Evolutionary conservation across 1,140 invertebrate genomes (phyloP).

Genomic region (Drosophila santomea): DNA sequence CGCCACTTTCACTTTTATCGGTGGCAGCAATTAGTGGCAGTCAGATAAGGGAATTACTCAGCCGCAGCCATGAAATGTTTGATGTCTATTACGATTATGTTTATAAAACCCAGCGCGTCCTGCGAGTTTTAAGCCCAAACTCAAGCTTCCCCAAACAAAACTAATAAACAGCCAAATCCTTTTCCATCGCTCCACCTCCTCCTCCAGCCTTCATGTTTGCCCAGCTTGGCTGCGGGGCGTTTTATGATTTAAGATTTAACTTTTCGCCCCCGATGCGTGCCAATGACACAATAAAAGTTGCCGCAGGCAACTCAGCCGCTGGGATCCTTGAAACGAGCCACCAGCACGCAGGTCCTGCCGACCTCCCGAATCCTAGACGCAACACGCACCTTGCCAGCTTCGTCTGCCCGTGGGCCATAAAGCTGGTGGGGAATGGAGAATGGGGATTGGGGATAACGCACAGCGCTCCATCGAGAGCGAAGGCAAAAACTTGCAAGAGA

Average conservation of each 20-base stretch:
- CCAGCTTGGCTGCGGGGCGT: conserved; percentile 15
- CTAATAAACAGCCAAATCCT: conserved; percentile 41
- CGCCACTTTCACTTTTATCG: conserved; percentile 43
- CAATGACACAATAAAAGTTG: conserved; percentile 73
- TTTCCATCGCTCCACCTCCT: not conserved
- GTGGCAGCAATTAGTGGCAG: conserved; percentile 56
- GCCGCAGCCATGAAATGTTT: conserved; percentile 32
- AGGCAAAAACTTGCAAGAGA: conserved; percentile 6
- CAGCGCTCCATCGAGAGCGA: conserved; percentile 6
- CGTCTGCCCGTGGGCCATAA: conserved; percentile 65
- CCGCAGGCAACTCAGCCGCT: conserved; percentile 37
- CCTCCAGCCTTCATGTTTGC: conserved; percentile 4
- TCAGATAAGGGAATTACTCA: conserved; percentile 48
- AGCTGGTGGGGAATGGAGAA: conserved; percentile 36
- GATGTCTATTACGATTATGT: conserved; percentile 10
- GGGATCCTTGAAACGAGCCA: conserved; percentile 67
- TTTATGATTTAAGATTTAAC: conserved; percentile 73
- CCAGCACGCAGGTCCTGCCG: conserved; percentile 48
- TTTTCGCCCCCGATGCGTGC: conserved; percentile 67
- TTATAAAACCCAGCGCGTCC: conserved; percentile 10
- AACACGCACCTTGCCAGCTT: conserved; percentile 51
- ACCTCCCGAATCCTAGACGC: conserved; percentile 45
- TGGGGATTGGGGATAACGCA: conserved; percentile 29
- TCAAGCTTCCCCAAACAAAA: conserved; percentile 20
- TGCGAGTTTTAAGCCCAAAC: conserved; percentile 6